A percentile compares a stretch with the other conserved stretches of the same genome.
Conservation (phyloP, 2,113 vertebrate species). For the Hippocampus guttulatus region DNA sequence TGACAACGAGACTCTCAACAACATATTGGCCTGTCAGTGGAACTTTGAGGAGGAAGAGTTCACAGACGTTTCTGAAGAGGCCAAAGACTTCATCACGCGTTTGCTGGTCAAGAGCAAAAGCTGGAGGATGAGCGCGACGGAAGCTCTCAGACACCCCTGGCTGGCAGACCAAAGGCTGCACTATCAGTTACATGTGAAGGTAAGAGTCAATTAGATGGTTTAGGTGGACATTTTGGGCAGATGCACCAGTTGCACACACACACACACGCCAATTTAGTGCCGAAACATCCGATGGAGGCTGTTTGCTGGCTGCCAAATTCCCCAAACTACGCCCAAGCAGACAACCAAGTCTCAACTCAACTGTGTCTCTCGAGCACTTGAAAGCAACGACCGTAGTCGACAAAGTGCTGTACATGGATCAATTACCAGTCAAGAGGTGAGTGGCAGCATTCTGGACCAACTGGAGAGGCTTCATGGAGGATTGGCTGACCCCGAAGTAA, state of each 20-base stretch:
- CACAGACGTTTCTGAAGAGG: slow-evolving; percentile 82
- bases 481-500: no score
- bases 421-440: no score
- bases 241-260: not conserved
- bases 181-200: slow-evolving; percentile 77
- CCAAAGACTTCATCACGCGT: slow-evolving; percentile 91
- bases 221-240: not conserved
- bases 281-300: not conserved
- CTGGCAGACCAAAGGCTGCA: slow-evolving; percentile 84
- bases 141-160: slow-evolving; percentile 91
- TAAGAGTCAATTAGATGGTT: slow-evolving; percentile 31
- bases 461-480: no score
- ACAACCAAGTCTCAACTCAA: no score
- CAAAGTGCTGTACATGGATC: no score
- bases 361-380: no score
- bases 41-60: slow-evolving; percentile 93
- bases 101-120: slow-evolving; percentile 95
- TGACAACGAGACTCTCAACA: slow-evolving; percentile 92
- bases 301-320: not conserved
- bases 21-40: slow-evolving; percentile 91
- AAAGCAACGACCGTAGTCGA: no score
- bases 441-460: no score
- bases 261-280: not conserved
- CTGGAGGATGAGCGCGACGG: slow-evolving; percentile 93
- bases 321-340: no score